Evolutionary conservation across 2,797 vertebrate genomes (phyloP).

Genomic region (Glossophaga mutica): DNA sequence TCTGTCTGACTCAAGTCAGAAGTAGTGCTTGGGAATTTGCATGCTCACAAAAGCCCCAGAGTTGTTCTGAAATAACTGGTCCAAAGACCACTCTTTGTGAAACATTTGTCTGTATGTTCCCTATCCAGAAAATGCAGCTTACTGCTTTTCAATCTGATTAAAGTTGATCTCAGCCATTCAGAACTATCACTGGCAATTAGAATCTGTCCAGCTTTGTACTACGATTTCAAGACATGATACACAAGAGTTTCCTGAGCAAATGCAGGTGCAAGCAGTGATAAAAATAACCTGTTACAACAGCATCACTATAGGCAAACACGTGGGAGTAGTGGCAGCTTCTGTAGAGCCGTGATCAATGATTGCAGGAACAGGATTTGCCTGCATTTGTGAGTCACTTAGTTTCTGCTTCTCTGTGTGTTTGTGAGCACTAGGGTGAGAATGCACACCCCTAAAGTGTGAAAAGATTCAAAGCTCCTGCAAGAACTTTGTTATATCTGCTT

Average conservation of each 20-base stretch:
- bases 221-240: slow-evolving; percentile 76
- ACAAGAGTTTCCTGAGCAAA: slow-evolving; percentile 73
- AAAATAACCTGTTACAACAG: slow-evolving; percentile 33
- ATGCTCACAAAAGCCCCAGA: not conserved
- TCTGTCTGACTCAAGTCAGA: not conserved
- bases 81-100: slow-evolving; percentile 50
- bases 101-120: slow-evolving; percentile 52
- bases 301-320: slow-evolving; percentile 9
- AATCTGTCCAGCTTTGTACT: slow-evolving; percentile 65
- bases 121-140: slow-evolving; percentile 73
- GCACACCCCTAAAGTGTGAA: not conserved
- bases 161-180: slow-evolving; percentile 75
- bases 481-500: not conserved
- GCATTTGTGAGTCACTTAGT: not conserved
- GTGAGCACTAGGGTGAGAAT: not conserved
- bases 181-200: slow-evolving; percentile 79
- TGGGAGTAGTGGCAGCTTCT: slow-evolving; percentile 47
- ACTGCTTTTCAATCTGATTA: slow-evolving; percentile 80
- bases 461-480: not conserved
- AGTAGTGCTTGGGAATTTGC: not conserved
- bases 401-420: not conserved
- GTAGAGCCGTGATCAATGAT: slow-evolving; percentile 17
- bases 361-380: slow-evolving; percentile 16
- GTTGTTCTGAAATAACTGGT: not conserved
- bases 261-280: slow-evolving; percentile 75